phyloP scores from a whole-genome alignment of 1,140 invertebrate genomes.

The Matsumurasca onukii region DNA sequence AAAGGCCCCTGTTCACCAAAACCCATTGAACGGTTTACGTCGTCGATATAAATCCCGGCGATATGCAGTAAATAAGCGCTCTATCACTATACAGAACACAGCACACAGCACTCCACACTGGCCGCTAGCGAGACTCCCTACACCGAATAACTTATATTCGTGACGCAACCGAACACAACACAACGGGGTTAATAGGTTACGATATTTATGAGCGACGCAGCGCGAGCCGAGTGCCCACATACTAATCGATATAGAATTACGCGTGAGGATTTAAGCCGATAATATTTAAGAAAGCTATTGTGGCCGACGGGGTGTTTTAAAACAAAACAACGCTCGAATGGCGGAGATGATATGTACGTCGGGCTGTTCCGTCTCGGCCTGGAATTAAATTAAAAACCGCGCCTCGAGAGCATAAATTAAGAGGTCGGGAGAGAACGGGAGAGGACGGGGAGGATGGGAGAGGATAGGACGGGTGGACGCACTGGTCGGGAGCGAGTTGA shows the following conservation, averaged over 20 bases:
- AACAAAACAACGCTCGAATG: constrained; percentile 16
- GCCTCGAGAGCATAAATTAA: constrained; percentile 23
- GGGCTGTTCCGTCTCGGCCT: constrained; percentile 12
- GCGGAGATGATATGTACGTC: neutral
- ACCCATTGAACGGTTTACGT: no score
- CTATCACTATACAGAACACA: neutral
- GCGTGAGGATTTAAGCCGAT: constrained; percentile 10
- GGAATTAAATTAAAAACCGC: constrained; percentile 24
- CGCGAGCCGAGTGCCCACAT: neutral
- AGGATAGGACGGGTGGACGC: no score
- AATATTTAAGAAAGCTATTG: constrained; percentile 15
- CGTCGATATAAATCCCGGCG: no score
- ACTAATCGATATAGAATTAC: constrained; percentile 19
- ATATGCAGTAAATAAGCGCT: neutral
- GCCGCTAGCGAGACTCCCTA: neutral
- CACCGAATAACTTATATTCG: no score
- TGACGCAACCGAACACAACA: no score
- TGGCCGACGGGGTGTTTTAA: neutral
- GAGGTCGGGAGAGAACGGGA: constrained; percentile 9
- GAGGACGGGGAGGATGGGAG: neutral
- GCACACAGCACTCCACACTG: neutral
- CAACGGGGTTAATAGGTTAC: neutral
- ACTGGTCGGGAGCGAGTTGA: neutral
- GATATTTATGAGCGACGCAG: neutral
- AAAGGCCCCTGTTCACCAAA: no score